Percentiles rank a stretch among this genome's conserved stretches.
Evolutionary conservation across 2,888 invertebrate species (phyloP).

Genomic region (Brachynemurus nebulosus): DNA sequence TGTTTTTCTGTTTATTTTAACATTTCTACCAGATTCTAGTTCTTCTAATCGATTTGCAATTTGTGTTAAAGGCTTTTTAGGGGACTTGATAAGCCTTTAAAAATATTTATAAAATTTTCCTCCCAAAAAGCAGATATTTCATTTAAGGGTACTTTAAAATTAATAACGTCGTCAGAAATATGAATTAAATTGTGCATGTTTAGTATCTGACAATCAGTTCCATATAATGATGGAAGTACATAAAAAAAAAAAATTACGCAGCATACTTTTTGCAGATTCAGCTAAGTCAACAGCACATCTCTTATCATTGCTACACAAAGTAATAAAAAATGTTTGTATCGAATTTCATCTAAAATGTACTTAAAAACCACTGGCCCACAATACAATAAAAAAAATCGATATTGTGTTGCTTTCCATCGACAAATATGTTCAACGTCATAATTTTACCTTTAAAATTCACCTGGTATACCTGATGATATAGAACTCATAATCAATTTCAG

Average conservation of each 20-base stretch:
- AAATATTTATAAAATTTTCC: background rate
- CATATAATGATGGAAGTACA: background rate
- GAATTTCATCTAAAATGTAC: slow-evolving; percentile 10
- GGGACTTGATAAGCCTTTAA: background rate
- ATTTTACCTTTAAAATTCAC: slow-evolving; percentile 18
- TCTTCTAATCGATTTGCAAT: background rate
- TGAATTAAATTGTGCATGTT: background rate
- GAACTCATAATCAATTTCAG: background rate
- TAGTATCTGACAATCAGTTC: background rate
- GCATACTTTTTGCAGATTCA: background rate
- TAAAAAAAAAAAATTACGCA: background rate
- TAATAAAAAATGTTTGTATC: slow-evolving; percentile 15
- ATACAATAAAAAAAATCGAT: slow-evolving; percentile 14
- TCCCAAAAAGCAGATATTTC: background rate
- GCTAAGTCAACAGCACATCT: background rate
- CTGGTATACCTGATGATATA: slow-evolving; percentile 3
- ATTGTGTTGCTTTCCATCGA: slow-evolving; percentile 19
- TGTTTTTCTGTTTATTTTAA: background rate
- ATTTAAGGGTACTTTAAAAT: background rate
- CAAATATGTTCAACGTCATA: slow-evolving; percentile 12
- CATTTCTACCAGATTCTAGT: background rate
- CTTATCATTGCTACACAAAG: slow-evolving; percentile 10
- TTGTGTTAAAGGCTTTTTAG: background rate
- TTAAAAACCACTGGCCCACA: slow-evolving; percentile 7
- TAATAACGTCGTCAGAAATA: background rate